Evolutionary conservation across 2,888 invertebrate species (phyloP).

Genomic region (Drosophila algonquin): DNA sequence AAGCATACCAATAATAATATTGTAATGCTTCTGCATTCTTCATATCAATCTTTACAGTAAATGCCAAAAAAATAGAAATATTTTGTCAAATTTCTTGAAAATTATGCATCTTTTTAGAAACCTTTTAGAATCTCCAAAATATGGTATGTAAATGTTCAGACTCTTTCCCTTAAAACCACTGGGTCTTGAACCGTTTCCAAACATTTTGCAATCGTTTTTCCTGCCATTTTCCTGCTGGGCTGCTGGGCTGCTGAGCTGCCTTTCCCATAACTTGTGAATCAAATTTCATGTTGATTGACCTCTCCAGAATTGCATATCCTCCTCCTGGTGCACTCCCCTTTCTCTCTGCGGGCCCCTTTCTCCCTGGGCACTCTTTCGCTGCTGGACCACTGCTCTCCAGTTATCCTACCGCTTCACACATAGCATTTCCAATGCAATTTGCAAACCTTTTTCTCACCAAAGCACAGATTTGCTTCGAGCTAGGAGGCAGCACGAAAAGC

Average conservation of each 20-base stretch:
- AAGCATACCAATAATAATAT: too few relatives aligned
- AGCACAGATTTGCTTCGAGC: constrained; percentile 59
- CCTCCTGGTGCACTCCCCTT: constrained; percentile 24
- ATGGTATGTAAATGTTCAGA: too few relatives aligned
- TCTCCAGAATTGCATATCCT: constrained; percentile 38
- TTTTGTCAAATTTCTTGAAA: too few relatives aligned
- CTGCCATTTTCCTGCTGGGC: neutral
- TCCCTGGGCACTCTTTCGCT: constrained; percentile 5
- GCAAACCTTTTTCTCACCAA: constrained; percentile 51
- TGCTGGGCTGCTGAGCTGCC: constrained; percentile 6
- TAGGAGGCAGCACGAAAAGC: constrained; percentile 39
- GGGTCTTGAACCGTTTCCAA: neutral
- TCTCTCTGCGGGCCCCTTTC: constrained; percentile 18
- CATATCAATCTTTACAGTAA: too few relatives aligned
- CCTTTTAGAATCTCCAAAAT: too few relatives aligned
- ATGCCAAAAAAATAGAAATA: too few relatives aligned
- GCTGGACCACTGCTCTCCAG: constrained; percentile 1
- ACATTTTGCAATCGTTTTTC: neutral
- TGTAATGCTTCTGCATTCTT: too few relatives aligned
- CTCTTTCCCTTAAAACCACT: neutral
- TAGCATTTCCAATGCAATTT: constrained; percentile 54
- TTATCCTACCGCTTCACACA: constrained; percentile 30
- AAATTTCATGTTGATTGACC: constrained; percentile 47
- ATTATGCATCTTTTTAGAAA: too few relatives aligned
- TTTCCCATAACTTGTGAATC: constrained; percentile 46